A percentile compares a stretch with the other conserved stretches of the same genome.
phyloP scores from a whole-genome alignment of 2,888 invertebrate genomes.

The Bursaphelenchus okinawaensis region DNA sequence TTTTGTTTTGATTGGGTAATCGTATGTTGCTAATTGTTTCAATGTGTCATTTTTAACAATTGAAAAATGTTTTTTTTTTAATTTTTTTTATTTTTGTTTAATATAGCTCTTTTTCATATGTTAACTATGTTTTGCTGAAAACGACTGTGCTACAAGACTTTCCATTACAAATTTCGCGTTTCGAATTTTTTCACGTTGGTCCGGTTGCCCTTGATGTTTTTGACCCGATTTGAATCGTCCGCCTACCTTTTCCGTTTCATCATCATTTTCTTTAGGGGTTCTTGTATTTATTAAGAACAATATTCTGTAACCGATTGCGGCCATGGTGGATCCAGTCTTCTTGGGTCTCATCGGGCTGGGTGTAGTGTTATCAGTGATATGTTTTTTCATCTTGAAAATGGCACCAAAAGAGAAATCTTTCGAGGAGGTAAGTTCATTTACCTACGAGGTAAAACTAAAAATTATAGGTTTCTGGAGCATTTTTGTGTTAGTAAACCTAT shows the following conservation, averaged over 20 bases:
- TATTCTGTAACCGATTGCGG: no score
- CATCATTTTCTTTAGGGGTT: not conserved
- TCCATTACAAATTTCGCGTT: not conserved
- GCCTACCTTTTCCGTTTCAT: not conserved
- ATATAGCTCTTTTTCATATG: no score
- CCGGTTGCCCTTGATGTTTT: not conserved
- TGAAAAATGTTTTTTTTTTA: no score
- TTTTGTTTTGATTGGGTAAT: no score
- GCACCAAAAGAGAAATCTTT: constrained; percentile 20
- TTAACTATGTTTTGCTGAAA: no score
- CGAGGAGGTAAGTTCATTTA: constrained; percentile 18
- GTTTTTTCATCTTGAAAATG: constrained; percentile 18
- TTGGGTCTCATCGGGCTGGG: constrained; percentile 12
- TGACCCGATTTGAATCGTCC: not conserved
- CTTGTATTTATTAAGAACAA: no score
- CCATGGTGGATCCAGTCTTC: constrained; percentile 26
- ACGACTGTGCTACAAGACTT: no score
- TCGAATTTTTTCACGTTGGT: not conserved
- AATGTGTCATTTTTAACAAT: no score
- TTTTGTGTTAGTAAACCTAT: not conserved
- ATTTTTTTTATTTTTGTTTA: no score
- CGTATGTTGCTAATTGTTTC: no score
- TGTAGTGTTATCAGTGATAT: constrained; percentile 11
- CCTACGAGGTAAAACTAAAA: not conserved
- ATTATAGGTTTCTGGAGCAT: no score